A percentile compares a stretch with the other conserved stretches of the same genome.
Evolutionary conservation across 2,113 vertebrate genomes (phyloP).

Genomic region (Phyllostomus discolor): DNA sequence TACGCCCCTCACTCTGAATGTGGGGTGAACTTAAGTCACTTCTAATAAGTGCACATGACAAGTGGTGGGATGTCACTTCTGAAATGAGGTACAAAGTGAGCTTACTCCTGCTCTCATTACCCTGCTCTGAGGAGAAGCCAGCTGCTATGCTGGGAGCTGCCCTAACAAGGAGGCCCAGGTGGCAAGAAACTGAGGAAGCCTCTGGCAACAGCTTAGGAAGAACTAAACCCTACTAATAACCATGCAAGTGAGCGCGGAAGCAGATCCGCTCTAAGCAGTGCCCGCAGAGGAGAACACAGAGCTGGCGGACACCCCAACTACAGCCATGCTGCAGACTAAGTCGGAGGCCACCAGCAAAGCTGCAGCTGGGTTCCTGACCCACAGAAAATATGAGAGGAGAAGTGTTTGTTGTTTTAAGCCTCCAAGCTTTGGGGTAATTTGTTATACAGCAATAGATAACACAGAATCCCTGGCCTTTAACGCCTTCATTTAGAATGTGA

Average conservation of each 20-base stretch:
- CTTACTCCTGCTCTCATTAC: neutral
- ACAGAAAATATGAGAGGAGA: neutral
- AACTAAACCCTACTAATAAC: neutral
- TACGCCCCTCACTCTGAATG: neutral
- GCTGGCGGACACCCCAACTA: neutral
- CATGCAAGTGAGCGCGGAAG: neutral
- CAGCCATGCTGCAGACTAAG: neutral
- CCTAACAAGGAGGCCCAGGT: neutral
- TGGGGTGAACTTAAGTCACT: neutral
- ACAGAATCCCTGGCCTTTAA: neutral
- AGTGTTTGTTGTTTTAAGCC: neutral
- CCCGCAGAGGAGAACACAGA: neutral
- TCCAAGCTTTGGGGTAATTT: neutral
- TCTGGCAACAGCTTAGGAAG: neutral
- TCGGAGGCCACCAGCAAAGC: neutral
- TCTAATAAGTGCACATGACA: neutral
- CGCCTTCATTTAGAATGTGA: neutral
- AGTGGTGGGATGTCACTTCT: neutral
- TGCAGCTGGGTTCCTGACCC: neutral
- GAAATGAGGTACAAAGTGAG: constrained; percentile 7
- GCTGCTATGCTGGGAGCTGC: neutral
- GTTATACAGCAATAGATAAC: neutral
- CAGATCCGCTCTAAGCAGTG: neutral
- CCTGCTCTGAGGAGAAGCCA: neutral
- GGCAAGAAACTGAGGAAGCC: neutral